Conservation (phyloP, 92 coral and sea anemone genomes). For the Scolanthus callimorphus region DNA sequence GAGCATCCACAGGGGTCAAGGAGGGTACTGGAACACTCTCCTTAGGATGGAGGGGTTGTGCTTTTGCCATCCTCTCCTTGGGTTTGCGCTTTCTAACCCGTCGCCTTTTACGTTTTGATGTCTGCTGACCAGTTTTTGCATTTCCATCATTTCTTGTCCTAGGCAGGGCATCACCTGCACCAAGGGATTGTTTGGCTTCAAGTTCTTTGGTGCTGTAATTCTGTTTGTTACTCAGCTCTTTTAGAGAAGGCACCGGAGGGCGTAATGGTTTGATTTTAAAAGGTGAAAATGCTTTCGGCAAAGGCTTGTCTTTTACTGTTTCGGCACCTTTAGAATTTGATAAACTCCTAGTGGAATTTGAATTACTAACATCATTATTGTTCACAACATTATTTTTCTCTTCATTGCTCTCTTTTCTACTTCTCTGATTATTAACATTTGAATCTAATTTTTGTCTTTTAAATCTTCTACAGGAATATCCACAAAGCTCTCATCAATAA, state of each 20-base stretch:
- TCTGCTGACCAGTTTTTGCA: too few relatives aligned
- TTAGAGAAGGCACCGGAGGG: slow-evolving; percentile 63
- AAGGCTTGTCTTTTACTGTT: slow-evolving; percentile 5
- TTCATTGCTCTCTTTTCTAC: too few relatives aligned
- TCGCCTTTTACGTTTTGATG: slow-evolving; percentile 12
- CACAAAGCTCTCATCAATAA: slow-evolving; percentile 87
- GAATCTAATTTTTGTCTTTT: not conserved
- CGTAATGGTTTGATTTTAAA: slow-evolving; percentile 69
- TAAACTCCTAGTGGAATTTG: too few relatives aligned
- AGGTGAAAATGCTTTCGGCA: slow-evolving; percentile 63
- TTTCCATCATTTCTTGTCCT: too few relatives aligned
- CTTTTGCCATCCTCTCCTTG: too few relatives aligned
- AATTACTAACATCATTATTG: not conserved
- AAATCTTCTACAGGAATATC: slow-evolving; percentile 83
- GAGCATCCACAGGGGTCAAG: slow-evolving; percentile 59
- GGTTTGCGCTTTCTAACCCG: slow-evolving; percentile 12
- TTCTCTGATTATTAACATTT: too few relatives aligned
- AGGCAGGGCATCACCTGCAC: too few relatives aligned
- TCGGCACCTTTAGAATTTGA: too few relatives aligned
- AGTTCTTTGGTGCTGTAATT: too few relatives aligned
- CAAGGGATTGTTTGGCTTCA: too few relatives aligned
- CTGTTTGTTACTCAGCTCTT: slow-evolving; percentile 77
- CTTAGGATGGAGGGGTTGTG: too few relatives aligned
- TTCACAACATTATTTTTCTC: slow-evolving; percentile 6
- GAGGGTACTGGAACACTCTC: not conserved